Evolutionary conservation across 1,140 invertebrate genomes (phyloP).

Genomic region (Melanaphis sacchari): DNA sequence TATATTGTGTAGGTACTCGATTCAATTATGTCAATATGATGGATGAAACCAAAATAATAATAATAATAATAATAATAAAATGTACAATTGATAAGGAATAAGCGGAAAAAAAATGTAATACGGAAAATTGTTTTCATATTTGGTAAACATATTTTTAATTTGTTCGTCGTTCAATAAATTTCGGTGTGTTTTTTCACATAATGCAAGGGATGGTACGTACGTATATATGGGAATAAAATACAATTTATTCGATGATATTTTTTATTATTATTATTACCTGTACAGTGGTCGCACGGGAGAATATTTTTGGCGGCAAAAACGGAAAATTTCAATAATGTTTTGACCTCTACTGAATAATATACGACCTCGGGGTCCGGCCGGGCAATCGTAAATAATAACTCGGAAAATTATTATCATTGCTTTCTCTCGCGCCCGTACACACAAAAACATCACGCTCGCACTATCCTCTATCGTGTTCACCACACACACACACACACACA

Average conservation of each 20-base stretch:
- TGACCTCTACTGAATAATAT: conserved; percentile 18
- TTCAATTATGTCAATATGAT: neutral
- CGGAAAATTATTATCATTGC: conserved; percentile 50
- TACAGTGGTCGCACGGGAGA: neutral
- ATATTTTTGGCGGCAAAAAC: conserved; percentile 44
- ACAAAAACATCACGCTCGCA: neutral
- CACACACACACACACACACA: neutral
- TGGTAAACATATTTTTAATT: conserved; percentile 26
- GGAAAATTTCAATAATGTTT: conserved; percentile 52
- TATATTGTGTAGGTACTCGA: neutral
- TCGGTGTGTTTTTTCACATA: neutral
- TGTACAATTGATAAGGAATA: neutral
- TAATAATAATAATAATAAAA: neutral
- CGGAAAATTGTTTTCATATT: neutral
- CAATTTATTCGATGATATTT: neutral
- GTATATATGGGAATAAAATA: too few species aligned
- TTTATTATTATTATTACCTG: conserved; percentile 25
- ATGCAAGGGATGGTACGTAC: neutral
- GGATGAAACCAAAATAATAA: neutral
- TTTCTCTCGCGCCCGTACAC: neutral
- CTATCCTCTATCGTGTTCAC: neutral
- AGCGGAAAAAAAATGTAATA: neutral
- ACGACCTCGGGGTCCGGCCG: conserved; percentile 35
- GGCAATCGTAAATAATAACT: conserved; percentile 49
- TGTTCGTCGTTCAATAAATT: neutral